Evolutionary conservation across 2,888 invertebrate genomes (phyloP).

Genomic region (Drosophila anomelani): DNA sequence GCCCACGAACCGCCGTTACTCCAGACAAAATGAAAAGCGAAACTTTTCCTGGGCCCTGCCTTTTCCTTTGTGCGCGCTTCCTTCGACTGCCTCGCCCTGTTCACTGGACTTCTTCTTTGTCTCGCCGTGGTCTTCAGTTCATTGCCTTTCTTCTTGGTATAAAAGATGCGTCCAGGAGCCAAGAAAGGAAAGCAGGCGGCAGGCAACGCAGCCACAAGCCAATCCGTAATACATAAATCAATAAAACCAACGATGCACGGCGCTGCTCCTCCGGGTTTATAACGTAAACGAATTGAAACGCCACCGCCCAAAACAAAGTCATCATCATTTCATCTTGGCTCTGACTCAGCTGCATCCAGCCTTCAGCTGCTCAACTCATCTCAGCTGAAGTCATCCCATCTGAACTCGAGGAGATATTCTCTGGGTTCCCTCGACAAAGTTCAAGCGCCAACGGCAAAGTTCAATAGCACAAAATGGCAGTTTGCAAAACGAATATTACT

Average conservation of each 20-base stretch:
- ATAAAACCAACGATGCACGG: conserved; percentile 38
- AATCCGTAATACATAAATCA: conserved; percentile 45
- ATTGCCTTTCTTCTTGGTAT: conserved; percentile 31
- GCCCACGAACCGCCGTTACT: conserved; percentile 61
- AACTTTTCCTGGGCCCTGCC: conserved; percentile 56
- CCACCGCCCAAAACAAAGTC: conserved; percentile 37
- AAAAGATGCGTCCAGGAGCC: conserved; percentile 13
- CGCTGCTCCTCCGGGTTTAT: conserved; percentile 2
- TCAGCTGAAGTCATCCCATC: conserved; percentile 10
- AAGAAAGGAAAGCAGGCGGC: conserved; percentile 19
- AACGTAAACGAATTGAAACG: conserved; percentile 12
- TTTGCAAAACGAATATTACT: conserved; percentile 38
- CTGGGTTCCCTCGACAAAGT: conserved; percentile 49
- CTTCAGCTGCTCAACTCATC: conserved; percentile 9
- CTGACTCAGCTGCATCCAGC: conserved; percentile 37
- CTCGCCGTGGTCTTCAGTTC: conserved; percentile 40
- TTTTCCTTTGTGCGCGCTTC: conserved; percentile 35
- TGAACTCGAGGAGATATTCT: conserved; percentile 25
- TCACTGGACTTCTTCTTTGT: conserved; percentile 34
- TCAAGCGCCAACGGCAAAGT: conserved; percentile 62
- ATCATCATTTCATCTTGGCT: conserved; percentile 23
- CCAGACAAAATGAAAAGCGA: conserved; percentile 65
- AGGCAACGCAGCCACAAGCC: conserved; percentile 8
- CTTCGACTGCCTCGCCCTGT: conserved; percentile 36
- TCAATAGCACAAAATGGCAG: conserved; percentile 64